Percentiles rank a stretch among this genome's conserved stretches.
Evolutionary conservation across 2,113 vertebrate species (phyloP).

Genomic region (Festucalex cinctus): DNA sequence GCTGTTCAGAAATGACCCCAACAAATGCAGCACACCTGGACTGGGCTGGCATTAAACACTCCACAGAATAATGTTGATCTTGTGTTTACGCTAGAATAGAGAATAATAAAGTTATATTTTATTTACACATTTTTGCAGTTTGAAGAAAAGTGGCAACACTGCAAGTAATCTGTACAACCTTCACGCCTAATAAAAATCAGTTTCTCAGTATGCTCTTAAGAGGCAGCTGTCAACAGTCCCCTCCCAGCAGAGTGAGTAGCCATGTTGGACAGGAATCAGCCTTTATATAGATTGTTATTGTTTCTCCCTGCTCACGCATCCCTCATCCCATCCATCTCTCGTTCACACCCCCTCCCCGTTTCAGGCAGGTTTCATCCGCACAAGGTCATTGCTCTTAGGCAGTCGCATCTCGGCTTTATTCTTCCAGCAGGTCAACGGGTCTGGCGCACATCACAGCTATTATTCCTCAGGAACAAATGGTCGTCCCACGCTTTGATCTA

Average conservation of each 20-base stretch:
- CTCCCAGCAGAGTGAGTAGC: constrained; percentile 62
- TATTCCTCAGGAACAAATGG: constrained; percentile 78
- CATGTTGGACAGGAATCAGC: constrained; percentile 67
- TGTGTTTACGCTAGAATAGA: background rate
- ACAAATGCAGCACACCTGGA: background rate
- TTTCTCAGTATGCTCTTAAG: constrained; percentile 51
- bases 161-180: constrained; percentile 34
- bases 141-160: constrained; percentile 15
- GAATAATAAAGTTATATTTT: constrained; percentile 3
- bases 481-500: constrained; percentile 75
- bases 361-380: constrained; percentile 61
- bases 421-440: constrained; percentile 72
- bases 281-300: constrained; percentile 76
- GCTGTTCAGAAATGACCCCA: background rate
- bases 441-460: constrained; percentile 75
- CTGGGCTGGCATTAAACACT: background rate
- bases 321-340: constrained; percentile 65
- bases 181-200: constrained; percentile 47
- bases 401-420: constrained; percentile 69
- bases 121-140: background rate
- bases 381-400: constrained; percentile 77
- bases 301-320: constrained; percentile 67
- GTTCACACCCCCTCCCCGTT: constrained; percentile 39
- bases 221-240: constrained; percentile 62
- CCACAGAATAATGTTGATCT: background rate